Conservation (phyloP, 2,113 vertebrate species). For the Microtus oregoni region DNA sequence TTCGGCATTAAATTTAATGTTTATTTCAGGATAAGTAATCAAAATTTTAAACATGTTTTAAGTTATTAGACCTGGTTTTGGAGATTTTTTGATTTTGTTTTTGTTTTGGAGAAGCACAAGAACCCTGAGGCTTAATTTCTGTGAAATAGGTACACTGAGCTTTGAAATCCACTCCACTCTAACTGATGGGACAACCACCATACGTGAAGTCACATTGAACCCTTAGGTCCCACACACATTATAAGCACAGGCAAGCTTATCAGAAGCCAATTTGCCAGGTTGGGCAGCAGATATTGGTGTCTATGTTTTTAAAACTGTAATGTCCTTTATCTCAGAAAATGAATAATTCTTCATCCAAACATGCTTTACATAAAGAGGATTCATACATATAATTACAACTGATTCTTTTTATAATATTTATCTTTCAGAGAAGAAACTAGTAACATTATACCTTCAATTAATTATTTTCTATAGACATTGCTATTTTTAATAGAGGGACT, state of each 20-base stretch:
- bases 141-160: background rate
- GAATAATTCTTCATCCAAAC: slow-evolving; percentile 29
- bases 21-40: slow-evolving; percentile 41
- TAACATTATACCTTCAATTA: background rate
- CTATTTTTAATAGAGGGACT: slow-evolving; percentile 17
- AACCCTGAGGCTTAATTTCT: background rate
- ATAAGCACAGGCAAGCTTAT: background rate
- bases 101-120: background rate
- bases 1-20: slow-evolving; percentile 4
- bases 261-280: background rate
- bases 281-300: background rate
- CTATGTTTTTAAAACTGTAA: background rate
- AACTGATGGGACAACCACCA: background rate
- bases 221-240: slow-evolving; percentile 14
- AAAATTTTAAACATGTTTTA: slow-evolving; percentile 52
- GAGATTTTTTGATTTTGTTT: background rate
- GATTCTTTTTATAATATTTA: background rate
- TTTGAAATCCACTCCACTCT: slow-evolving; percentile 21
- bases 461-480: background rate
- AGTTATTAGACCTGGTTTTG: background rate
- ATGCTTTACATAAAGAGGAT: slow-evolving; percentile 4
- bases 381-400: background rate
- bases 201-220: background rate
- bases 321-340: background rate
- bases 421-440: background rate